Evolutionary conservation across 30 jellyfish, hydroid and myxozoan species (phyloP).

Genomic region (Catostylus mosaicus): DNA sequence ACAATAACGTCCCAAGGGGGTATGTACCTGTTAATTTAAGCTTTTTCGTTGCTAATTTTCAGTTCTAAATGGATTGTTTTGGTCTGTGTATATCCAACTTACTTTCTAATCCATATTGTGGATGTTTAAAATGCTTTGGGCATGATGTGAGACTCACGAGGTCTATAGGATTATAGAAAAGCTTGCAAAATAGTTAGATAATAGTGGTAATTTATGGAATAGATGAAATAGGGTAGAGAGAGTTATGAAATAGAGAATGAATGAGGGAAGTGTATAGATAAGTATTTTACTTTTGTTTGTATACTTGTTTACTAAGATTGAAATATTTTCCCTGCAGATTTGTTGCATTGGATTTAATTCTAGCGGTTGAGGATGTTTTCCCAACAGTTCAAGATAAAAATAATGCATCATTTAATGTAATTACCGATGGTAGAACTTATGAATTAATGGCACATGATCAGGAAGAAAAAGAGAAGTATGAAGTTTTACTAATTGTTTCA

Average conservation of each 20-base stretch:
- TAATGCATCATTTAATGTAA: conserved; percentile 72
- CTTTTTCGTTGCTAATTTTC: not conserved
- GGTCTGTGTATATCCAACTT: too few relatives aligned
- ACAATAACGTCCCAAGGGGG: conserved; percentile 68
- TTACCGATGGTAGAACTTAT: conserved; percentile 68
- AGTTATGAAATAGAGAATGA: too few relatives aligned
- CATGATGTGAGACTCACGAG: too few relatives aligned
- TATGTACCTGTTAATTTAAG: conserved; percentile 27
- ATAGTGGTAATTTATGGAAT: too few relatives aligned
- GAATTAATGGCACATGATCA: conserved; percentile 83
- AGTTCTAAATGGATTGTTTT: too few relatives aligned
- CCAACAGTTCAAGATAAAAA: conserved; percentile 73
- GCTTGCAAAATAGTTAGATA: too few relatives aligned
- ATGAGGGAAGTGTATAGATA: too few relatives aligned
- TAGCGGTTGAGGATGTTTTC: conserved; percentile 74
- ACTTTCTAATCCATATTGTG: too few relatives aligned
- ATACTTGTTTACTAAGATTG: not conserved
- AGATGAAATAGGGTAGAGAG: too few relatives aligned
- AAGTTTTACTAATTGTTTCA: not conserved
- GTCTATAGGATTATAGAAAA: too few relatives aligned
- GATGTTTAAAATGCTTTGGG: too few relatives aligned
- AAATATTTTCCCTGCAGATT: conserved; percentile 32
- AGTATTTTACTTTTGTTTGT: too few relatives aligned
- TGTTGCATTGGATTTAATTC: conserved; percentile 59
- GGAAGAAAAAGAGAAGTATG: conserved; percentile 77